phyloP scores from a whole-genome alignment of 2,797 vertebrate genomes.

The Poecile montanus region DNA sequence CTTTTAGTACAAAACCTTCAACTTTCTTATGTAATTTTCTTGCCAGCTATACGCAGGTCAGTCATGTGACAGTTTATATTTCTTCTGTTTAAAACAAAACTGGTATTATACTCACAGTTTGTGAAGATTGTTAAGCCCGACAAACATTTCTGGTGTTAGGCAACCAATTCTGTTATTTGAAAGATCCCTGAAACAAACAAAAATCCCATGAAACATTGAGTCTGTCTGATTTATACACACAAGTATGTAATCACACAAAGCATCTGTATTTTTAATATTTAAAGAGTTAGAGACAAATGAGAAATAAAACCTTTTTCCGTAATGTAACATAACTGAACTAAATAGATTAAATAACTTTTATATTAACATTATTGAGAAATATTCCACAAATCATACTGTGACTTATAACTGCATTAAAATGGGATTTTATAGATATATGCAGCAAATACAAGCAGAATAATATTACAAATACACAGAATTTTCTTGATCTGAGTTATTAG shows the following conservation, averaged over 20 bases:
- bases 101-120: slow-evolving; percentile 85
- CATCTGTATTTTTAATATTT: neutral
- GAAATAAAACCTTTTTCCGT: neutral
- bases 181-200: slow-evolving; percentile 82
- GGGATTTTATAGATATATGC: neutral
- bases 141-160: slow-evolving; percentile 87
- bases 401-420: neutral
- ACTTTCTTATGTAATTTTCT: neutral
- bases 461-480: neutral
- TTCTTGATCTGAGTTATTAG: neutral
- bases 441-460: neutral
- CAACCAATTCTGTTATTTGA: slow-evolving; percentile 94
- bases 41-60: neutral
- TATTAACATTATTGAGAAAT: neutral
- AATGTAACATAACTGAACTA: neutral
- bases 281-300: neutral
- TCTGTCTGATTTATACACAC: neutral
- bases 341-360: neutral
- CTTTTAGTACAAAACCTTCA: neutral
- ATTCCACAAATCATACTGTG: neutral
- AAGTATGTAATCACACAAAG: neutral
- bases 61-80: neutral
- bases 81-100: neutral
- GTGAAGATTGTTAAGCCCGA: slow-evolving; percentile 85
- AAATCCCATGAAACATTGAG: neutral